phyloP scores from a whole-genome alignment of 2,888 invertebrate species.

The Tipula helvola region DNA sequence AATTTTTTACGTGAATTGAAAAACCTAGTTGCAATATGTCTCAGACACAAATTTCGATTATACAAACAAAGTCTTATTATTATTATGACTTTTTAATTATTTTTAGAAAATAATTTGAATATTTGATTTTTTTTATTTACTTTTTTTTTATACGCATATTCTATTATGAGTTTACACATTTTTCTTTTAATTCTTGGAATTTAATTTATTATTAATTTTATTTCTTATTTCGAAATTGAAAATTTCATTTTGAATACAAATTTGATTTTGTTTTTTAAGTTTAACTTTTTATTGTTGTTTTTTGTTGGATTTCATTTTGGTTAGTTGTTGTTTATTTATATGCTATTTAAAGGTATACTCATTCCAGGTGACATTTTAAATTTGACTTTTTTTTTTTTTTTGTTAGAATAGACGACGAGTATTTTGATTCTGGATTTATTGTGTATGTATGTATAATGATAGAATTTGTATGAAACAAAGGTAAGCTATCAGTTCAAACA shows the following conservation, averaged over 20 bases:
- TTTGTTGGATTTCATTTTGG: neutral
- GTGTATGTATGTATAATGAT: too few relatives aligned
- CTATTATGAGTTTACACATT: neutral
- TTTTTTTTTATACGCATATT: neutral
- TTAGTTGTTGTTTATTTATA: neutral
- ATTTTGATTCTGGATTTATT: too few relatives aligned
- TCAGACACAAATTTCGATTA: neutral
- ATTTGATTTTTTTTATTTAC: neutral
- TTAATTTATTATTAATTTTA: neutral
- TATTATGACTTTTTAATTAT: neutral
- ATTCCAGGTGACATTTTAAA: neutral
- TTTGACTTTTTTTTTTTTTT: neutral
- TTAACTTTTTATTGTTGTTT: neutral
- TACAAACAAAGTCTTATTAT: neutral
- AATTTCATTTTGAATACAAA: neutral
- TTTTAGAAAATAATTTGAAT: conserved; percentile 4
- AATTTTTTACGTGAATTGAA: neutral
- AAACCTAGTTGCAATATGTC: neutral
- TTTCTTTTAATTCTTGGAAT: neutral
- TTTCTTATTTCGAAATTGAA: conserved; percentile 4
- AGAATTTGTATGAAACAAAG: too few relatives aligned
- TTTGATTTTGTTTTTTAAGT: neutral
- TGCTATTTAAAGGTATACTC: neutral
- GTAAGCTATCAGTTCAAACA: too few relatives aligned
- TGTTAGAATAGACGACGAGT: neutral